Base-by-base conservation (phyloP, 2,797 vertebrate genomes). In the Trachurus trachurus region DNA sequence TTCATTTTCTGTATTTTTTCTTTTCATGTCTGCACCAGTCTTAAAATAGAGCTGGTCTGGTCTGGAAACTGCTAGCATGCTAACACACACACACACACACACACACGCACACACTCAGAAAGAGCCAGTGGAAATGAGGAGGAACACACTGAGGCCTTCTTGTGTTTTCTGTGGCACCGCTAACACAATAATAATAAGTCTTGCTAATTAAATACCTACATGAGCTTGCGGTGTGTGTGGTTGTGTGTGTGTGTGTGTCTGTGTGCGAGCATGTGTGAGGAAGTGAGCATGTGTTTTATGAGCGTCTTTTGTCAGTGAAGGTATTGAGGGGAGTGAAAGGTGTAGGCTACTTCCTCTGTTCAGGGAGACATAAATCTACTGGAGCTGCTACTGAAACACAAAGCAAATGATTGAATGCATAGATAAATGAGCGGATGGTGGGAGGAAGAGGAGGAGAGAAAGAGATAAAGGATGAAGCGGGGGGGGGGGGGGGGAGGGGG, bases 201-300 rank as follows among this genome's bases (percentile, higher is more conserved):
- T 85, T 74, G 3, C 45, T 86, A 86, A 87, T 85, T 75, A 74
- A 86, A 86, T 84, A 83, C 76, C 78, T 76, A 72, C 75, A 54
- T 58, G 50, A 45, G 75, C 44, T 65, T 29, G 47, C 22, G 52
- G 26, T 26, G 21, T 26, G 21, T 53, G 71, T 15, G 31, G 52
- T 13, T 47, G 53, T 67, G 12, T 54, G n/a, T 42, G n/a, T 42
- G 1, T 19, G 11, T 73, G 73, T 34, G 60, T 45, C 6, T 19
- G 16, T 45, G 40, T 26, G 21, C 2, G 9, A 49, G 37, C n/a
- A 1, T 39, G 16, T 17, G 16, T 31, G 19, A 22, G 37, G 8
- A 17, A 21, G 50, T 21, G 26, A 60, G 70, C 10, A 29, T 0
- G 17, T 76, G 42, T 87, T 92, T 91, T 83, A 90, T n/a, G 73